Percentiles rank a stretch among this genome's conserved stretches.
These are phyloP conservation scores for Varanus komodoensis DNA, from an alignment of 2,113 vertebrate genomes.

Conservation along the genomic window DNA sequence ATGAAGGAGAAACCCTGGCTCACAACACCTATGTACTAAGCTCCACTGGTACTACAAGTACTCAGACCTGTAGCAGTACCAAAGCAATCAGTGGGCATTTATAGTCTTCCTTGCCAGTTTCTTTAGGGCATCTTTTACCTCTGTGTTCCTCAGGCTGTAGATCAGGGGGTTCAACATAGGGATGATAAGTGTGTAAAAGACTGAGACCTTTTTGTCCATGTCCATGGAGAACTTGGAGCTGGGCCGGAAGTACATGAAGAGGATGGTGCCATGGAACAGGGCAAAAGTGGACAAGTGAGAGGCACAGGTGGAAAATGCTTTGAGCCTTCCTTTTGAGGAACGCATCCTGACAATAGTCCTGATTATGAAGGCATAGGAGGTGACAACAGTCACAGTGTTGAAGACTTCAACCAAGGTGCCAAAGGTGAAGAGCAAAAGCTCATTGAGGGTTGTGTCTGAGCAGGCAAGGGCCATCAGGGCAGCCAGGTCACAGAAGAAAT, in stretches of 20 bases:
- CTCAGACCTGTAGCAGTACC: background rate
- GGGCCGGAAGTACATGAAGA: slow-evolving; percentile 70
- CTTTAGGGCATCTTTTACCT: slow-evolving; percentile 66
- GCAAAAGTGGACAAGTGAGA: slow-evolving; percentile 61
- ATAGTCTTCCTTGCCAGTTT: background rate
- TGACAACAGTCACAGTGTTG: slow-evolving; percentile 26
- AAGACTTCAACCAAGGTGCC: background rate
- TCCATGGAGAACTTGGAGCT: slow-evolving; percentile 64
- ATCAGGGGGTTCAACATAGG: slow-evolving; percentile 75
- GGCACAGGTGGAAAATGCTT: slow-evolving; percentile 61
- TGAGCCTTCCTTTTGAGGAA: slow-evolving; percentile 41
- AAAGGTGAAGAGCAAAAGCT: slow-evolving; percentile 1
- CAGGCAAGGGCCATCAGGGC: background rate
- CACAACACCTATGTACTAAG: no score
- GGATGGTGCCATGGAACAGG: slow-evolving; percentile 61
- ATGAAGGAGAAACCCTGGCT: no score
- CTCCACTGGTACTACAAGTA: background rate
- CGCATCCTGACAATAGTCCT: slow-evolving; percentile 53
- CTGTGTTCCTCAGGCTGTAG: slow-evolving; percentile 68
- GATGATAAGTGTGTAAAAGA: slow-evolving; percentile 68
- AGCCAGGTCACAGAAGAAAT: slow-evolving; percentile 15
- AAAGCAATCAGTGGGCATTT: background rate
- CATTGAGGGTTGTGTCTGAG: slow-evolving; percentile 1
- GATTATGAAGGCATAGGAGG: slow-evolving; percentile 64
- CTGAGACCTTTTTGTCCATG: slow-evolving; percentile 64